Evolutionary conservation across 2,113 vertebrate genomes (phyloP), one percentile per base, ranked within the genome.

Genomic region (Galbula dea): DNA sequence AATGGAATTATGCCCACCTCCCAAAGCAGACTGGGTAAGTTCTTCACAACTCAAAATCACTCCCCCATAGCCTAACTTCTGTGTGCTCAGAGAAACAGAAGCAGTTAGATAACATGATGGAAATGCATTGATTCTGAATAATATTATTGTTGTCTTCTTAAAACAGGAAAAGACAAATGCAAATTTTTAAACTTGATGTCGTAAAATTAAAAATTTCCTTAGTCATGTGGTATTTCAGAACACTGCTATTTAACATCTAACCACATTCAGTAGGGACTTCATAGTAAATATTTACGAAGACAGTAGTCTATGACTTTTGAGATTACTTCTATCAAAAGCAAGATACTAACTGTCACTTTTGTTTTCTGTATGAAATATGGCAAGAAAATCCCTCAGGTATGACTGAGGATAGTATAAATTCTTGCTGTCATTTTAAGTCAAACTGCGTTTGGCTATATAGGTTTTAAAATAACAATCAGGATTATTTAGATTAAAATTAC

Each of bases 291-390:
- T 84, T 94, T 86, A 93, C 92, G 78, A 92, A 83, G 78, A 57
- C 3, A 26, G 85, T 54, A 83, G 22, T 57, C 92, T 41, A 65
- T 90, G 77, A 84, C 52, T 90, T 86, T 82, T 93, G 43, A 94
- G 27, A 79, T 74, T 84, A 89, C 86, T 94, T 90, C 90, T 95
- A 76, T 94, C 84, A 92, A 93, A 93, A 92, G 66, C 39, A 79
- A n/a, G 15, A 75, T 78, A 81, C 84, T 84, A 90, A 69, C 30
- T 84, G 45, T 82, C 80, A 79, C 23, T 90, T 82, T 65, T 54
- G 3, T 8, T 79, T 95, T 79, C 62, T 66, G 9, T n/a, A 46
- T 58, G 66, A 89, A 93, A 68, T 79, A 45, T 80, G 66, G 11
- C 34, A 91, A 94, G 15, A 79, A 76, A 67, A 63, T 61, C 22